Percentiles rank a stretch among this genome's conserved stretches.
Conservation (phyloP, 2,888 invertebrate species). For the Diloba caeruleocephala region DNA sequence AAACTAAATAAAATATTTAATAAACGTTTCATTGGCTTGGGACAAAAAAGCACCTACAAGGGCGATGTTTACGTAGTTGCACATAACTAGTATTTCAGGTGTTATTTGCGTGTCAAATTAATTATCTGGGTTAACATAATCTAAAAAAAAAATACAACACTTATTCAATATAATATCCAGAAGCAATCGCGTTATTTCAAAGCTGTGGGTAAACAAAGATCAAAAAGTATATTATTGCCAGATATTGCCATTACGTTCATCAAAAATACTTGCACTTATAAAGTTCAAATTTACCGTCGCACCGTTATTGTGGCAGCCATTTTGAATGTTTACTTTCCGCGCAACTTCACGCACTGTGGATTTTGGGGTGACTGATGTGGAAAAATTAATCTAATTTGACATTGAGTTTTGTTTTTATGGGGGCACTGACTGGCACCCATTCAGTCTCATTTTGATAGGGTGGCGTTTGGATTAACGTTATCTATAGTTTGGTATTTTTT, state of each 20-base stretch:
- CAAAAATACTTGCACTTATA: slow-evolving; percentile 15
- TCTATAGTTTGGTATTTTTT: slow-evolving; percentile 12
- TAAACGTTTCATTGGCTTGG: no score
- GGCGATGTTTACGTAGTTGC: no score
- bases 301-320: slow-evolving; percentile 68
- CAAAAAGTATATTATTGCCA: no score
- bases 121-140: no score
- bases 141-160: no score
- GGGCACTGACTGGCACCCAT: slow-evolving; percentile 56
- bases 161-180: no score
- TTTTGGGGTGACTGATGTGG: slow-evolving; percentile 64
- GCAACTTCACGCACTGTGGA: slow-evolving; percentile 71
- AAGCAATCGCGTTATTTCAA: no score
- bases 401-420: slow-evolving; percentile 65
- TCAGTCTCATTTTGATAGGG: slow-evolving; percentile 48
- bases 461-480: slow-evolving; percentile 48
- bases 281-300: slow-evolving; percentile 28
- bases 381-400: slow-evolving; percentile 80
- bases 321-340: slow-evolving; percentile 77
- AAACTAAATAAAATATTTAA: no score
- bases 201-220: no score
- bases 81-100: no score
- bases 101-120: no score
- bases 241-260: not conserved
- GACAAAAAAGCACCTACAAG: no score